Evolutionary conservation across 2,113 vertebrate species (phyloP).

Genomic region (Tylochromis polylepis): DNA sequence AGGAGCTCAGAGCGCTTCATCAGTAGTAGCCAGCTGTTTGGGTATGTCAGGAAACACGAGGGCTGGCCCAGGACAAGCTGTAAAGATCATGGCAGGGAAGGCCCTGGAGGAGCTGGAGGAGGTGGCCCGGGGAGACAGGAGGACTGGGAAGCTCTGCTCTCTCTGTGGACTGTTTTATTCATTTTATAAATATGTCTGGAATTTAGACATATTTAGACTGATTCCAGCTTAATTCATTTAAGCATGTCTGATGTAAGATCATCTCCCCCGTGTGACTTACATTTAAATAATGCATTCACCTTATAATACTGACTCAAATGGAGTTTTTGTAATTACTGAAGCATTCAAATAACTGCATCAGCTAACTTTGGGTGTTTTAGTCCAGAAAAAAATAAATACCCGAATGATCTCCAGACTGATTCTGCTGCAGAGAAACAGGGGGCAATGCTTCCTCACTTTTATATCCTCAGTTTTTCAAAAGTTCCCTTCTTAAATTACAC

Average conservation of each 20-base stretch:
- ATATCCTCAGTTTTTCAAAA: neutral
- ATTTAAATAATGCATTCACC: neutral
- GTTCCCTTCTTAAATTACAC: neutral
- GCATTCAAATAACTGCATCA: neutral
- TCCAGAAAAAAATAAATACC: neutral
- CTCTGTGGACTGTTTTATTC: neutral
- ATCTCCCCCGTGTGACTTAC: neutral
- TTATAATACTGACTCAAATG: neutral
- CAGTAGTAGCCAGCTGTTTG: neutral
- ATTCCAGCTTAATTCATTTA: neutral
- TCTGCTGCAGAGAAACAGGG: neutral
- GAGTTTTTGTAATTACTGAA: neutral
- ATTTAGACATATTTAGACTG: neutral
- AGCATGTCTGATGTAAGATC: rapidly evolving
- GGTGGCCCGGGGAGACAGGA: neutral
- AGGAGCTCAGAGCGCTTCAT: too few relatives aligned
- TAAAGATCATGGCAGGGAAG: rapidly evolving
- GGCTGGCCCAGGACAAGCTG: neutral
- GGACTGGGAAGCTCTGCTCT: neutral
- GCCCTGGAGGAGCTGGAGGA: neutral
- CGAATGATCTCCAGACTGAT: neutral
- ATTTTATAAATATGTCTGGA: neutral
- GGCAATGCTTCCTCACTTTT: neutral
- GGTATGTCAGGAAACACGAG: neutral
- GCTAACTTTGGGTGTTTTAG: rapidly evolving